Percentiles rank a stretch among this genome's conserved stretches.
phyloP scores from a whole-genome alignment of 2,797 vertebrate species.

The Salarias fasciatus region DNA sequence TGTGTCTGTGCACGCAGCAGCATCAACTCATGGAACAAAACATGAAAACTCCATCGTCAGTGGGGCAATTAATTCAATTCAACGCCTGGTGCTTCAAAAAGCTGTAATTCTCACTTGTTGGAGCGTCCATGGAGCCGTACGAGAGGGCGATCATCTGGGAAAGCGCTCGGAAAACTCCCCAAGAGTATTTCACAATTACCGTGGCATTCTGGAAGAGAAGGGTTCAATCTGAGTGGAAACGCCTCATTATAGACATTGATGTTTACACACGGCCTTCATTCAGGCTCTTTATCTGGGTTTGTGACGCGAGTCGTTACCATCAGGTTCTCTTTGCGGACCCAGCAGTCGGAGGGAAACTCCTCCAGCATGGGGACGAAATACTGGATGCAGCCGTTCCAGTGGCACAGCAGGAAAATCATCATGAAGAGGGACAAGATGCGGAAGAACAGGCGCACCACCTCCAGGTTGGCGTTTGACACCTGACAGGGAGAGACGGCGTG shows the following conservation, averaged over 20 bases:
- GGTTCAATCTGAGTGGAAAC: background rate
- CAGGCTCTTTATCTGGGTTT: background rate
- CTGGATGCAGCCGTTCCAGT: conserved; percentile 89
- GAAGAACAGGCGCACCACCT: conserved; percentile 82
- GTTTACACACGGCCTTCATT: background rate
- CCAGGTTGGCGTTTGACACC: conserved; percentile 84
- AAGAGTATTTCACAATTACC: conserved; percentile 83
- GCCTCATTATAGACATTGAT: background rate
- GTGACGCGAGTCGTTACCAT: conserved; percentile 68
- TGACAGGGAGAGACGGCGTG: conserved; percentile 30
- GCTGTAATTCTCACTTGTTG: conserved; percentile 77
- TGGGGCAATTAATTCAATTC: too few relatives aligned
- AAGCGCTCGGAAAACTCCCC: conserved; percentile 84
- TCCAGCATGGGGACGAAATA: conserved; percentile 86
- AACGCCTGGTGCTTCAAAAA: too few relatives aligned
- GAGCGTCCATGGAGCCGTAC: conserved; percentile 83
- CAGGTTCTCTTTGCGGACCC: conserved; percentile 84
- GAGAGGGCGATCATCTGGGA: conserved; percentile 86
- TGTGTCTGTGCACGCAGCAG: too few relatives aligned
- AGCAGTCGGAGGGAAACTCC: conserved; percentile 84
- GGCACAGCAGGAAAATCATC: conserved; percentile 86
- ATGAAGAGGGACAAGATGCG: conserved; percentile 82
- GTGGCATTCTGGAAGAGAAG: conserved; percentile 77
- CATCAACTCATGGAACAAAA: too few relatives aligned
- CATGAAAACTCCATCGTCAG: too few relatives aligned